A percentile compares a stretch with the other conserved stretches of the same genome.
Conservation (phyloP, 2,113 vertebrate species). For the Hippocampus guttulatus region DNA sequence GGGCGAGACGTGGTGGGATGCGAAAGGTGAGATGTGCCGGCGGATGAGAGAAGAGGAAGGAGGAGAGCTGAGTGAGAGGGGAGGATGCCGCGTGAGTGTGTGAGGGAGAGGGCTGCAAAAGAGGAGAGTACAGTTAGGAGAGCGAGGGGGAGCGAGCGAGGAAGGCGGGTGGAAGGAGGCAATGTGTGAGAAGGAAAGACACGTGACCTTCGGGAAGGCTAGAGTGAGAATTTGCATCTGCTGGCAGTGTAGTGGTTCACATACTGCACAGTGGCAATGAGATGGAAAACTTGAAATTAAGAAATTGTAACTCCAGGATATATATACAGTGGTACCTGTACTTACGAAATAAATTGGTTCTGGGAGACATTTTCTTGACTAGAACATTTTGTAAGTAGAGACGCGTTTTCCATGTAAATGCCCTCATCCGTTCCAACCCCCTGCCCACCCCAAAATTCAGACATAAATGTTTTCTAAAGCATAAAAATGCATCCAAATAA, state of each 20-base stretch:
- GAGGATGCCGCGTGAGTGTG: constrained; percentile 62
- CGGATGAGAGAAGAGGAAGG: constrained; percentile 54
- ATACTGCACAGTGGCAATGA: too few species aligned
- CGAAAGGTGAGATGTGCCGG: constrained; percentile 56
- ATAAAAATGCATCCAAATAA: too few species aligned
- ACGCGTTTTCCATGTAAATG: too few species aligned
- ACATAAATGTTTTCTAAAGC: too few species aligned
- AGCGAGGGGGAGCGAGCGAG: constrained; percentile 10
- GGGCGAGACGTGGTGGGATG: constrained; percentile 30
- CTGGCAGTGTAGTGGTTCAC: background rate
- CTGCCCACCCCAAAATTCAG: too few species aligned
- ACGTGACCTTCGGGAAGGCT: constrained; percentile 19
- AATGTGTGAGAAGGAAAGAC: constrained; percentile 20
- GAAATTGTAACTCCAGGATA: too few species aligned
- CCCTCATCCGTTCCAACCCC: too few species aligned
- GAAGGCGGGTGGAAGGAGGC: constrained; percentile 22
- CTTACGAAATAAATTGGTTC: too few species aligned
- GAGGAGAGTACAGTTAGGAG: constrained; percentile 27
- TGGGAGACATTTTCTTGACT: too few species aligned
- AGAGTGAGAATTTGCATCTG: background rate
- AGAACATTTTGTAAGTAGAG: too few species aligned
- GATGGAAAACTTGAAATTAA: too few species aligned
- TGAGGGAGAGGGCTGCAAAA: constrained; percentile 47
- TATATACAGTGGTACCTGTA: too few species aligned
- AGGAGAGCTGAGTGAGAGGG: constrained; percentile 54